Conservation (phyloP, 2,888 invertebrate species). For the Hartigia nigra region DNA sequence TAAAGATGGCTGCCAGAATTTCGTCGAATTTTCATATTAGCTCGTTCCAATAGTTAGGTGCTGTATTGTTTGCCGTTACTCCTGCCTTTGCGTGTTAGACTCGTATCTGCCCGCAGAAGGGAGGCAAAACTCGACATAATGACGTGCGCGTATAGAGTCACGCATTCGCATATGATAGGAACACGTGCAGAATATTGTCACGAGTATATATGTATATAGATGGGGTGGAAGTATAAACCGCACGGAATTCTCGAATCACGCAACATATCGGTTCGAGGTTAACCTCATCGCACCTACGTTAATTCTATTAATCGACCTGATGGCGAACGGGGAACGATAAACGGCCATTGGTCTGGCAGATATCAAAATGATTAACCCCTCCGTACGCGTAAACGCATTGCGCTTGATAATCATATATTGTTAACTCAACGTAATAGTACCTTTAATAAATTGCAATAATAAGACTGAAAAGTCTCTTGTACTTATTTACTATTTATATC, state of each 20-base stretch:
- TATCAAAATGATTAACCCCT: background rate
- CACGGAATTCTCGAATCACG: constrained; percentile 56
- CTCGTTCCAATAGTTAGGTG: background rate
- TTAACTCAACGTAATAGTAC: background rate
- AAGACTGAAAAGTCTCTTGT: background rate
- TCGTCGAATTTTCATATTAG: background rate
- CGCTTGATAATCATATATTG: background rate
- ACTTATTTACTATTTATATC: background rate
- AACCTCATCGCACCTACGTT: constrained; percentile 51
- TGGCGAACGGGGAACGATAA: background rate
- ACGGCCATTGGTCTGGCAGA: background rate
- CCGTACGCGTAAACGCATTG: background rate
- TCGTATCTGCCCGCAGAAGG: constrained; percentile 34
- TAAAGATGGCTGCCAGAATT: background rate
- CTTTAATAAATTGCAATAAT: background rate
- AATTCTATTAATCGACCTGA: constrained; percentile 49
- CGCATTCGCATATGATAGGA: constrained; percentile 19
- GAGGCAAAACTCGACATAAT: constrained; percentile 31
- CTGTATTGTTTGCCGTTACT: background rate
- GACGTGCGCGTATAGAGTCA: constrained; percentile 38
- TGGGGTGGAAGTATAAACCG: constrained; percentile 32
- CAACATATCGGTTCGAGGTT: constrained; percentile 52
- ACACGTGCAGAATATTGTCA: constrained; percentile 4
- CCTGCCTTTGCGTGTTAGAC: constrained; percentile 37
- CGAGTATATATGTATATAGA: constrained; percentile 8